Percentiles rank a stretch among this genome's conserved stretches.
phyloP scores from a whole-genome alignment of 2,888 invertebrate genomes.

The Ormyrus pomaceus region DNA sequence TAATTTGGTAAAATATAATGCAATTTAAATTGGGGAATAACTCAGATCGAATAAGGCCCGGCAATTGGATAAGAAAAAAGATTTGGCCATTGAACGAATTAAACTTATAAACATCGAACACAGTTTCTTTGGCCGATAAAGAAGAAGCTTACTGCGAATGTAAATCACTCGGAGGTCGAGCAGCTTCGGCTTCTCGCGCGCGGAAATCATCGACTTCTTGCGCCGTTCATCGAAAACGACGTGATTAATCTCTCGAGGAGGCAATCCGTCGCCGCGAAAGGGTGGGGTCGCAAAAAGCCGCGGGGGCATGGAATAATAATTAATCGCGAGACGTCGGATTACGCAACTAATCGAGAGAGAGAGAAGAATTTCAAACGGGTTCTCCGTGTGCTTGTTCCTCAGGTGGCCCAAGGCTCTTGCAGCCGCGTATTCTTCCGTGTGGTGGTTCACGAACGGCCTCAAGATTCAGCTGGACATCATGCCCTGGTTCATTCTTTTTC shows the following conservation, averaged over 20 bases:
- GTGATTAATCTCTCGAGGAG: slow-evolving; percentile 40
- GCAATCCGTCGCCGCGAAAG: slow-evolving; percentile 7
- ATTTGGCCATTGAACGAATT: not conserved
- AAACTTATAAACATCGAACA: slow-evolving; percentile 8
- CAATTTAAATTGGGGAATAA: no score
- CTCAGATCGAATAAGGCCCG: not conserved
- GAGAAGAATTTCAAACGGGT: not conserved
- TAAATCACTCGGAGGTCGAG: not conserved
- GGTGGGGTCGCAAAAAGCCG: no score
- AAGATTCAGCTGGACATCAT: slow-evolving; percentile 75
- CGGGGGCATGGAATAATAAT: slow-evolving; percentile 22
- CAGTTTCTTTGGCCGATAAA: slow-evolving; percentile 5
- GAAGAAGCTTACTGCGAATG: slow-evolving; percentile 14
- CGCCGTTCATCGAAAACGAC: slow-evolving; percentile 19
- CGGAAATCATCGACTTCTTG: slow-evolving; percentile 14
- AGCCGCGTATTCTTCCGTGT: slow-evolving; percentile 62
- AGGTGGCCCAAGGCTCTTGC: slow-evolving; percentile 65
- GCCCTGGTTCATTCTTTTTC: slow-evolving; percentile 77
- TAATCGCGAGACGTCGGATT: not conserved
- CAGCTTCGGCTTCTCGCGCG: not conserved
- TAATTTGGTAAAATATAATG: no score
- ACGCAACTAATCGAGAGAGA: slow-evolving; percentile 23
- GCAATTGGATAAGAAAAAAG: not conserved
- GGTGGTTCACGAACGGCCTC: slow-evolving; percentile 71
- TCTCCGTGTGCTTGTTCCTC: slow-evolving; percentile 30